Evolutionary conservation across 2,888 invertebrate species (phyloP).

Genomic region (Nebria brevicollis): DNA sequence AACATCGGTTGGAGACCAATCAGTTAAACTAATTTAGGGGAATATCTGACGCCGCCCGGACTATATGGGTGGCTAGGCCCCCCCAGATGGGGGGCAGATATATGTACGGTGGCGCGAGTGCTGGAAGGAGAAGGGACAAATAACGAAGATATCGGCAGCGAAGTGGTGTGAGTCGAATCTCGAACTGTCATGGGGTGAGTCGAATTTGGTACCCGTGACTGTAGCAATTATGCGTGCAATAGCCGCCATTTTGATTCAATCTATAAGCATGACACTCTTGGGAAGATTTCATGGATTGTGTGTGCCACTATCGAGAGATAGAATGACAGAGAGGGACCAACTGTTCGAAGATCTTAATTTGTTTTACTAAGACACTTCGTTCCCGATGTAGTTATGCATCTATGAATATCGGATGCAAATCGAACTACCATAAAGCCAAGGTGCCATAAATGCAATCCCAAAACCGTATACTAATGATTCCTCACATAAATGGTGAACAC

Average conservation of each 20-base stretch:
- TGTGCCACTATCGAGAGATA: neutral
- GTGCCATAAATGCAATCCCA: too few relatives aligned
- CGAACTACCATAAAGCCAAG: neutral
- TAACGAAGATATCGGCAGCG: slow-evolving; percentile 5
- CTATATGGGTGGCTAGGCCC: slow-evolving; percentile 14
- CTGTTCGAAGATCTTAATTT: slow-evolving; percentile 59
- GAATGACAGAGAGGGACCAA: slow-evolving; percentile 9
- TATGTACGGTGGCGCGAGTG: slow-evolving; percentile 4
- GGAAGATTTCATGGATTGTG: slow-evolving; percentile 62
- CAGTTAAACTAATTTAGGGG: slow-evolving; percentile 47
- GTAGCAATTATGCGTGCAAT: slow-evolving; percentile 62
- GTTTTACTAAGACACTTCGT: slow-evolving; percentile 55
- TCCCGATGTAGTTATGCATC: slow-evolving; percentile 35
- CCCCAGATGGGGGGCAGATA: neutral
- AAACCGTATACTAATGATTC: too few relatives aligned
- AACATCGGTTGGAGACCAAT: slow-evolving; percentile 43
- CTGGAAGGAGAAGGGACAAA: neutral
- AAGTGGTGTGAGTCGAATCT: neutral
- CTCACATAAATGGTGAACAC: too few relatives aligned
- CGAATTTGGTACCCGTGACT: slow-evolving; percentile 46
- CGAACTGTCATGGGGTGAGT: slow-evolving; percentile 9
- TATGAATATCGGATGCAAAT: slow-evolving; percentile 2
- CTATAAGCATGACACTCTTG: slow-evolving; percentile 71
- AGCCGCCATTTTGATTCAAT: slow-evolving; percentile 67
- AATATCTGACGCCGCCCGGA: slow-evolving; percentile 41